A percentile compares a stretch with the other conserved stretches of the same genome.
These are phyloP conservation scores for Proterorhinus semilunaris DNA, from an alignment of 2,113 vertebrate species.

Conservation along the genomic window DNA sequence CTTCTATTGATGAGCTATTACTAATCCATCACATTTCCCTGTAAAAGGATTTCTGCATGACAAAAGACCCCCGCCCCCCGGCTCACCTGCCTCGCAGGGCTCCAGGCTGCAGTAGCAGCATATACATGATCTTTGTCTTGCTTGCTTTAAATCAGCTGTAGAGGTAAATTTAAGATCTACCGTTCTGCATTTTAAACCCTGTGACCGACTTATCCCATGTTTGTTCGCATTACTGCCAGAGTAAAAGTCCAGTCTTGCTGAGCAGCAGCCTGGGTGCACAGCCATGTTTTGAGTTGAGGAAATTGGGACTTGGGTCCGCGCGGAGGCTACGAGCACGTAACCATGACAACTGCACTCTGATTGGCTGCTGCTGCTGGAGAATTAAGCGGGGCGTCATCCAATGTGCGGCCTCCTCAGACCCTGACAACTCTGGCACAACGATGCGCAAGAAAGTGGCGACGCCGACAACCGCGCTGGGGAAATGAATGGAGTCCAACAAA, in stretches of 20 bases:
- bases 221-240: background rate
- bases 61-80: slow-evolving; percentile 59
- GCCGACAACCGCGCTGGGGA: slow-evolving; percentile 81
- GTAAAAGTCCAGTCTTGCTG: background rate
- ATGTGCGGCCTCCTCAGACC: slow-evolving; percentile 85
- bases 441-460: slow-evolving; percentile 82
- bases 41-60: slow-evolving; percentile 79
- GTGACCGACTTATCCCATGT: background rate
- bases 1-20: slow-evolving; percentile 66
- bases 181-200: background rate
- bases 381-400: slow-evolving; percentile 83
- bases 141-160: slow-evolving; percentile 25
- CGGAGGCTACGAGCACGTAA: slow-evolving; percentile 88
- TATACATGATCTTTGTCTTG: slow-evolving; percentile 35
- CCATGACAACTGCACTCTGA: slow-evolving; percentile 83
- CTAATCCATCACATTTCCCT: slow-evolving; percentile 82
- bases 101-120: slow-evolving; percentile 25
- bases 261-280: slow-evolving; percentile 3
- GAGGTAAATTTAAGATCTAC: slow-evolving; percentile 9
- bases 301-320: slow-evolving; percentile 79
- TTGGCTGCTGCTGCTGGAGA: slow-evolving; percentile 80
- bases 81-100: slow-evolving; percentile 17
- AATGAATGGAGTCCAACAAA: slow-evolving; percentile 66
- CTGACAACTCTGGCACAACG: slow-evolving; percentile 82
- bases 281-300: slow-evolving; percentile 31